phyloP scores from a whole-genome alignment of 2,113 vertebrate genomes.

The Corydoras sp. region DNA sequence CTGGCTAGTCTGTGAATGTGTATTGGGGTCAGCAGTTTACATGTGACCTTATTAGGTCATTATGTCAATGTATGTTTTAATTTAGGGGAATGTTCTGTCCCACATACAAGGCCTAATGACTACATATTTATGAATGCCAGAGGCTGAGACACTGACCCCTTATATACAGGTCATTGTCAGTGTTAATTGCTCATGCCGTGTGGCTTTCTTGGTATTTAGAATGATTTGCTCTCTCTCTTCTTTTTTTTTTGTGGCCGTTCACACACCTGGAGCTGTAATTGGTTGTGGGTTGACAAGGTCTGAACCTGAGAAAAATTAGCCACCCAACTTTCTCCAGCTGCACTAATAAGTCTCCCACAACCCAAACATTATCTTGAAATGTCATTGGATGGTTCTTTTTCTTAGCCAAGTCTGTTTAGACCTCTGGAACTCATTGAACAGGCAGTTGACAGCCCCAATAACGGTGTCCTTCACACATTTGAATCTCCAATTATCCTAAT shows the following conservation, averaged over 20 bases:
- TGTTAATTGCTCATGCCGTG: slow-evolving; percentile 27
- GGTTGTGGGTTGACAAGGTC: not conserved
- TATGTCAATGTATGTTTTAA: slow-evolving; percentile 19
- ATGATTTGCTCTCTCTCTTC: not conserved
- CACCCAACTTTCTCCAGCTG: slow-evolving; percentile 9
- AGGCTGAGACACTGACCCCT: slow-evolving; percentile 28
- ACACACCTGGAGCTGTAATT: slow-evolving; percentile 38
- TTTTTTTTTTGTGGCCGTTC: slow-evolving; percentile 17
- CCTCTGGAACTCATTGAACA: slow-evolving; percentile 26
- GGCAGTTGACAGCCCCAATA: slow-evolving; percentile 16
- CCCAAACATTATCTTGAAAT: slow-evolving; percentile 2
- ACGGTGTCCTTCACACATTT: slow-evolving; percentile 27
- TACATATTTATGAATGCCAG: slow-evolving; percentile 31
- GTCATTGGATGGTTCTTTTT: not conserved
- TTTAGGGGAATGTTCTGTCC: slow-evolving; percentile 23
- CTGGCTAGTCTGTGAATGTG: not conserved
- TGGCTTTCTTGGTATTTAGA: slow-evolving; percentile 22
- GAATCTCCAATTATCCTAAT: slow-evolving; percentile 23
- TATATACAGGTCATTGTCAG: slow-evolving; percentile 25
- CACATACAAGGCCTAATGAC: slow-evolving; percentile 40
- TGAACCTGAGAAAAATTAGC: slow-evolving; percentile 3
- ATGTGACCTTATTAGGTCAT: slow-evolving; percentile 3
- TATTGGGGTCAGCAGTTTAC: slow-evolving; percentile 11
- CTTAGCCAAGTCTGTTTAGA: not conserved
- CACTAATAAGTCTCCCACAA: slow-evolving; percentile 17